Percentiles rank a stretch among this genome's conserved stretches.
Evolutionary conservation across 1,140 invertebrate species (phyloP).

Genomic region (Formica exsecta): DNA sequence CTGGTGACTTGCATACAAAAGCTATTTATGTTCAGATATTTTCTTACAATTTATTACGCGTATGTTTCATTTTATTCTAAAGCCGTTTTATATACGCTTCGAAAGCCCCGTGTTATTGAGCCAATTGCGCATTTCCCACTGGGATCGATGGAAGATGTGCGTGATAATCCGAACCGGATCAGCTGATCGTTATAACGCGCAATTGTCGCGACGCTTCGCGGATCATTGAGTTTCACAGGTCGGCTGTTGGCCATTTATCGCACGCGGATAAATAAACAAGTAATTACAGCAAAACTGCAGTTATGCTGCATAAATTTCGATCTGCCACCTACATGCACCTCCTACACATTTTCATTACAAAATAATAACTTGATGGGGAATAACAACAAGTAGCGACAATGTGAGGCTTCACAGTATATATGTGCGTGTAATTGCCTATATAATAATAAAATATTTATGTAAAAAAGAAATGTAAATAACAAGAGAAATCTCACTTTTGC

Average conservation of each 20-base stretch:
- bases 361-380: slow-evolving; percentile 2
- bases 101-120: background rate
- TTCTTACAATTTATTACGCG: background rate
- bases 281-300: slow-evolving; percentile 28
- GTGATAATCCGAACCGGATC: slow-evolving; percentile 10
- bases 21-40: background rate
- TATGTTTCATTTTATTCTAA: background rate
- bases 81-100: background rate
- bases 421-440: too few species aligned
- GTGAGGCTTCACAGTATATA: background rate
- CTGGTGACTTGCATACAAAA: background rate
- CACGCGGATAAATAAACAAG: slow-evolving; percentile 33
- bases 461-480: background rate
- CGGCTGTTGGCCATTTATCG: background rate
- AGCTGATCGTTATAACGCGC: background rate
- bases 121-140: background rate
- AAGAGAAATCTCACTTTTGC: background rate
- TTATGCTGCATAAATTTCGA: slow-evolving; percentile 28
- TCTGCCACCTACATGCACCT: slow-evolving; percentile 1
- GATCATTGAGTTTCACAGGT: slow-evolving; percentile 12
- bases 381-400: background rate
- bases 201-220: background rate
- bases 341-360: background rate
- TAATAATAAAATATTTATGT: slow-evolving; percentile 15
- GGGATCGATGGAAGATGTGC: background rate